Evolutionary conservation across 2,797 vertebrate species (phyloP), one percentile per base, ranked within the genome.

Genomic region (Poecile montanus): DNA sequence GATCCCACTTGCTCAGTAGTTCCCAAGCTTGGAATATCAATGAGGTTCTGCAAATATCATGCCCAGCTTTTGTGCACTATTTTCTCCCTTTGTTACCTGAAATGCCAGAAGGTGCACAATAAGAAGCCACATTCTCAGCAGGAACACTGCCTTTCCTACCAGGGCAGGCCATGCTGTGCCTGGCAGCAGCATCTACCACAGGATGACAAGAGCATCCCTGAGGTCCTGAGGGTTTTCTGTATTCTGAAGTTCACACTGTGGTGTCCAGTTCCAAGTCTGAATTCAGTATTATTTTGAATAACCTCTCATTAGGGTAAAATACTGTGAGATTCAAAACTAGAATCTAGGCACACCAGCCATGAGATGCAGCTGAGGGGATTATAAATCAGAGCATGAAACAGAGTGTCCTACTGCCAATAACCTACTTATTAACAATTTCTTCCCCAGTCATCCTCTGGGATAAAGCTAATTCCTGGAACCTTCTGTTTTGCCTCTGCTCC

Each of bases 31-130:
- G 45, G 42, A 75, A 63, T 78, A 90, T 44, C 51, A 73, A 53
- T 1, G 4, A 93, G 23, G 14, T 87, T 77, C 71, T 68, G 53
- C 56, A 83, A 70, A 85, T 38, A 26, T 32, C 16, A 2, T 29
- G 19, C 40, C 62, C 7, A 2, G 53, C 47, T 83, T 88, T 79
- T 61, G 29, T 57, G 57, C 10, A 40, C 19, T 66, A 0, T 57
- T 76, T 85, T 81, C 58, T 92, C 29, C 48, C 25, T 20, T 63
- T 88, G n/a, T 51, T 74, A 91, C 85, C 85, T 85, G 73, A 94
- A 85, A 65, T 61, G 44, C 38, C 72, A 70, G 38, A 81, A 89
- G 22, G 30, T 73, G 79, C 45, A 42, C 3, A 11, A 13, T 10
- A 66, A 80, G 45, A 76, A 88, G 30, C 22, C 25, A 45, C 5